Evolutionary conservation across 1,140 invertebrate genomes (phyloP), one percentile per base, ranked within the genome.

Genomic region (Nephotettix cincticeps): DNA sequence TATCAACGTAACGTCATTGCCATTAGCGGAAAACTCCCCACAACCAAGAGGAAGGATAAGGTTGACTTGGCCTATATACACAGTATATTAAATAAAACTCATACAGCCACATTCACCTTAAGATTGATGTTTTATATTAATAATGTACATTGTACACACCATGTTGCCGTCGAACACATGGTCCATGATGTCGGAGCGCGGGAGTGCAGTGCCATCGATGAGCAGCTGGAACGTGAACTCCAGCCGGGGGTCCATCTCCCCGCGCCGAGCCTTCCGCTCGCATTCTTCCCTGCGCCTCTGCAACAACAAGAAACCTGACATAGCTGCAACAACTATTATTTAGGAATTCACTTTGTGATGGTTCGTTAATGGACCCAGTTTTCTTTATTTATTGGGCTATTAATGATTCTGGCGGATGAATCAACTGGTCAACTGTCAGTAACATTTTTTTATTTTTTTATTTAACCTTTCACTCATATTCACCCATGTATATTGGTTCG

Each of bases 211-310:
- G 29, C 89, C 91, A 75, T 94, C 92, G 76, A 93, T 92, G 68
- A 94, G 83, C 29, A 94, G 84, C 78, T 94, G 93, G 81, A 95
- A 94, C 27, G 91, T 89, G 79, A 93, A 95, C 83, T 95, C 93
- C 83, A 94, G 81, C 51, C 93, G 86, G 73, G 92, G 92, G 80
- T 94, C 93, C 90, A 94, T 94, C 79, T 95, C 93, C 79, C 93
- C 93, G 51, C 93, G 84, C 23, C 93, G 85, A 0, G 93, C 92
- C 78, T 94, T 94, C 63, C 92, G 85, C 82, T 94, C 93, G 86
- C 92, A 93, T 92, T 94, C 93, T 89, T 94, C 93, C 40, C 92
- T 85, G 47, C 92, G 84, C 83, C 91, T 90, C 92, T 94, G 80
- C 70, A 71, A 68, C 66, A 43, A 27, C 27, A 9, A 43, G 13